phyloP scores from a whole-genome alignment of 1,140 invertebrate species.

The Trissolcus basalis region DNA sequence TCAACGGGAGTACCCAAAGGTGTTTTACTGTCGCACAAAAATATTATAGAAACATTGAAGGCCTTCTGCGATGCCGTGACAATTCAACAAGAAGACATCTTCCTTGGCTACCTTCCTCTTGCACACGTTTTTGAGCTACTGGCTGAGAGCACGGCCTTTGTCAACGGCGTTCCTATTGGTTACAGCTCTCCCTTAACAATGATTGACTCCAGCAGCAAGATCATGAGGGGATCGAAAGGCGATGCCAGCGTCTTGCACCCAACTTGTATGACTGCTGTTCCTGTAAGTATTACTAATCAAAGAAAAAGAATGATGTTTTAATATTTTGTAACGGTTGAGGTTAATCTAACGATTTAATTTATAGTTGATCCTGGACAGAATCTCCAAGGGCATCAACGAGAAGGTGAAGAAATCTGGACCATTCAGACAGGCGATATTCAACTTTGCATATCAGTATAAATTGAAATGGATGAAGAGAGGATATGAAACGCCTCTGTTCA shows the following conservation, averaged over 20 bases:
- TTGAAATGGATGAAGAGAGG: constrained; percentile 88
- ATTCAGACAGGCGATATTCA: constrained; percentile 88
- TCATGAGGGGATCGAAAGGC: constrained; percentile 92
- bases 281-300: constrained; percentile 78
- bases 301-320: neutral
- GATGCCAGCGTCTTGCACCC: constrained; percentile 94
- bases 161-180: constrained; percentile 94
- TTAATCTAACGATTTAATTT: constrained; percentile 55
- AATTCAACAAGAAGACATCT: constrained; percentile 85
- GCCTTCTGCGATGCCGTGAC: constrained; percentile 89
- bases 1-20: constrained; percentile 95
- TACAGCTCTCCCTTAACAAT: constrained; percentile 97
- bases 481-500: constrained; percentile 88
- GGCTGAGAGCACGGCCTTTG: constrained; percentile 83
- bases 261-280: constrained; percentile 96
- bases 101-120: constrained; percentile 96
- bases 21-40: constrained; percentile 90
- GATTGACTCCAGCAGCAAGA: constrained; percentile 96
- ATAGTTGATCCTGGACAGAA: constrained; percentile 94
- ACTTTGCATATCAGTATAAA: constrained; percentile 95
- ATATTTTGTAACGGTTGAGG: neutral
- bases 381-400: constrained; percentile 96
- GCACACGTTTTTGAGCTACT: constrained; percentile 98
- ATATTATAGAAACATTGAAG: constrained; percentile 92
- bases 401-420: constrained; percentile 88